phyloP scores from a whole-genome alignment of 2,113 vertebrate genomes.

The Daphoenositta chrysoptera region DNA sequence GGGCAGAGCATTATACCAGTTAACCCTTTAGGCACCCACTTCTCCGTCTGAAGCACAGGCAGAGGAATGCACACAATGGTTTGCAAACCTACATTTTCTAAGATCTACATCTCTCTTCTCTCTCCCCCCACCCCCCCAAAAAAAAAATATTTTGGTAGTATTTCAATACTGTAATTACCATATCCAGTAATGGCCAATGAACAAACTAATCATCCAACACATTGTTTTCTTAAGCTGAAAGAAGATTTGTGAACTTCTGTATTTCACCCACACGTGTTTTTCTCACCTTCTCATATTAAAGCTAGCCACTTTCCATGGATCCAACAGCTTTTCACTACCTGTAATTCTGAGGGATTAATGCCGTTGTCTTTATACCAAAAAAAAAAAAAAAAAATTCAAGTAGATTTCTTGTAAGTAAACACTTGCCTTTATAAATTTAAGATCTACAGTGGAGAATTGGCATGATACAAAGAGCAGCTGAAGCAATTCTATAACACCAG shows the following conservation, averaged over 20 bases:
- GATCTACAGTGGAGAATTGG: neutral
- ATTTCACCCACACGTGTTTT: neutral
- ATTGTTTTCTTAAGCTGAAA: neutral
- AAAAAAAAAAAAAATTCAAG: neutral
- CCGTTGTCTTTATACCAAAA: neutral
- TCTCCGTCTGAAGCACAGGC: neutral
- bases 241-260: neutral
- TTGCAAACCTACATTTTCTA: neutral
- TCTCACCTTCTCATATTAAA: neutral
- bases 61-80: neutral
- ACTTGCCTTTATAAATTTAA: neutral
- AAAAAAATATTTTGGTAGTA: neutral
- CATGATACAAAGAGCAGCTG: neutral
- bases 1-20: neutral
- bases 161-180: neutral
- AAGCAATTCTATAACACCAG: neutral
- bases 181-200: neutral
- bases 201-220: neutral
- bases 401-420: neutral
- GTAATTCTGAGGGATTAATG: neutral
- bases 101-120: neutral
- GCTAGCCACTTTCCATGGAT: neutral
- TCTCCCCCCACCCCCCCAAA: rapidly evolving
- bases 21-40: neutral
- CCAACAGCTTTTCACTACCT: neutral